Conservation (phyloP, 2,888 invertebrate species). For the Ennomos fuscantarius region DNA sequence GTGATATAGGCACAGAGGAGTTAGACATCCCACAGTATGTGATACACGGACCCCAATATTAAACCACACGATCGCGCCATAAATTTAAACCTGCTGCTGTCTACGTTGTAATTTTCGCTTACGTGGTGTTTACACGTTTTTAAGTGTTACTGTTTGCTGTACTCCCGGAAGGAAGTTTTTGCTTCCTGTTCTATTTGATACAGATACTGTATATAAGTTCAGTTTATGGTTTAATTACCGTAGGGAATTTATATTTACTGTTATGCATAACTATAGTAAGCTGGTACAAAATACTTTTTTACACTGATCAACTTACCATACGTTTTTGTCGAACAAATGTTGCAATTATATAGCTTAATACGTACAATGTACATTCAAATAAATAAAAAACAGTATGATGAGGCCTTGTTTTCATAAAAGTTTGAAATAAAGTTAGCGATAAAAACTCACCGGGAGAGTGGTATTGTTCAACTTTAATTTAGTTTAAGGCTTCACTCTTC, state of each 20-base stretch:
- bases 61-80: slow-evolving; percentile 77
- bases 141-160: slow-evolving; percentile 48
- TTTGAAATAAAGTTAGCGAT: slow-evolving; percentile 35
- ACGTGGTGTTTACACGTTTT: slow-evolving; percentile 69
- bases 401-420: slow-evolving; percentile 31
- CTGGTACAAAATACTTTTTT: no score
- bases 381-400: slow-evolving; percentile 14
- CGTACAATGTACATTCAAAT: no score
- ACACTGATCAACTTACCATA: no score
- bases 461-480: slow-evolving; percentile 54
- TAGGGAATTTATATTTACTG: not conserved
- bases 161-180: slow-evolving; percentile 34
- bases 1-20: slow-evolving; percentile 52
- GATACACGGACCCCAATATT: slow-evolving; percentile 79
- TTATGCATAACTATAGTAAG: no score
- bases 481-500: slow-evolving; percentile 44
- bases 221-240: slow-evolving; percentile 22
- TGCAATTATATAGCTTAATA: no score
- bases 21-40: slow-evolving; percentile 69
- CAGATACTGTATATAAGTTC: slow-evolving; percentile 8
- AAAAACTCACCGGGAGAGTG: slow-evolving; percentile 42
- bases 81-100: slow-evolving; percentile 70
- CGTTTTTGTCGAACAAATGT: no score
- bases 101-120: slow-evolving; percentile 68
- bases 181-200: slow-evolving; percentile 15